Percentiles rank a stretch among this genome's conserved stretches.
Conservation (phyloP, 23 tunicate species). For the Styela clava region DNA sequence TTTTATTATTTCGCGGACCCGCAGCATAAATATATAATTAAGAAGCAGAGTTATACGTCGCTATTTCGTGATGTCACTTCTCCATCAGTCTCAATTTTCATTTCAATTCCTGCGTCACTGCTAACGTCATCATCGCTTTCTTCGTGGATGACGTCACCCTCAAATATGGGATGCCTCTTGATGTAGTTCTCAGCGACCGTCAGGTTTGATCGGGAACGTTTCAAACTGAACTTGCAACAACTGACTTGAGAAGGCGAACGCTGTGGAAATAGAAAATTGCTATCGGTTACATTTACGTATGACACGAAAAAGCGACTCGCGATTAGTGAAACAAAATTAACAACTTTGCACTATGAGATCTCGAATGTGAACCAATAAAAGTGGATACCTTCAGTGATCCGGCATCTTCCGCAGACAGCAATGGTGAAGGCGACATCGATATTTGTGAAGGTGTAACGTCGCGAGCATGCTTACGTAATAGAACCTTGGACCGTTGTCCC, state of each 20-base stretch:
- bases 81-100: background rate
- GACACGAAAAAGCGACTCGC: too few relatives aligned
- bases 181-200: conserved; percentile 36
- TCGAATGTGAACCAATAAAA: too few relatives aligned
- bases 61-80: background rate
- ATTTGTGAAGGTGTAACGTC: conserved; percentile 25
- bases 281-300: too few relatives aligned
- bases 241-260: conserved; percentile 55
- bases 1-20: too few relatives aligned
- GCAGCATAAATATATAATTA: too few relatives aligned
- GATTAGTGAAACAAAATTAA: too few relatives aligned
- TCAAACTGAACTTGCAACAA: conserved; percentile 42
- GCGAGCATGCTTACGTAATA: conserved; percentile 46
- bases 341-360: too few relatives aligned
- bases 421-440: conserved; percentile 46
- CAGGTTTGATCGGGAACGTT: conserved; percentile 69
- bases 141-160: conserved; percentile 41
- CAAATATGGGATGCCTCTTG: conserved; percentile 18
- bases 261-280: conserved; percentile 28
- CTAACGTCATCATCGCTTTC: conserved; percentile 32
- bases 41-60: background rate
- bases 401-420: conserved; percentile 57
- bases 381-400: conserved; percentile 51
- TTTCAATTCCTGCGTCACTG: conserved; percentile 6
- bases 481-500: conserved; percentile 41